phyloP scores from a whole-genome alignment of 2,113 vertebrate genomes.

The Conger conger region DNA sequence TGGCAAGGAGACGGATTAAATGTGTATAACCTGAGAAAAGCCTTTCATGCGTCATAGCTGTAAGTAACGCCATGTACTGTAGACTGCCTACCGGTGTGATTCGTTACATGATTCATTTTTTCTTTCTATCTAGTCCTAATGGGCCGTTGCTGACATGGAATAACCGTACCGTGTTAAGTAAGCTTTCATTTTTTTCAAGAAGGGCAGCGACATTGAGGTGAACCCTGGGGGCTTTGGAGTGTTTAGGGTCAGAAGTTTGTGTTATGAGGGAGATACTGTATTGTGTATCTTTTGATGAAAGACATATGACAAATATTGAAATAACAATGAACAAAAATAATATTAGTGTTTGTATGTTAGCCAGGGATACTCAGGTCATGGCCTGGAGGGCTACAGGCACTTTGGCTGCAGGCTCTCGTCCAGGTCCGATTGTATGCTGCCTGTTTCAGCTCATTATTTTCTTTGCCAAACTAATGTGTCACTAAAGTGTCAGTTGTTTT shows the following conservation, averaged over 20 bases:
- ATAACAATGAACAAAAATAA: neutral
- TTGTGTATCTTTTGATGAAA: neutral
- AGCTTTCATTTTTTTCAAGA: neutral
- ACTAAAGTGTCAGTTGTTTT: neutral
- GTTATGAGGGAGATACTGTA: neutral
- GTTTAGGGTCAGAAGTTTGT: neutral
- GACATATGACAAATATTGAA: neutral
- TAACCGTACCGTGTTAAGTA: too few species aligned
- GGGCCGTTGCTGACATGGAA: neutral
- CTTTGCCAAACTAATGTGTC: neutral
- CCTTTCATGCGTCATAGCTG: neutral
- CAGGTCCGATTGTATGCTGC: neutral
- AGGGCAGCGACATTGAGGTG: neutral
- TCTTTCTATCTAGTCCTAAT: neutral
- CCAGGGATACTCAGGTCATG: neutral
- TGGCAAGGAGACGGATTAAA: neutral
- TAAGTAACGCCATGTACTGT: neutral
- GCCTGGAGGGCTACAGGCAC: neutral
- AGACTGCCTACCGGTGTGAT: neutral
- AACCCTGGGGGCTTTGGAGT: neutral
- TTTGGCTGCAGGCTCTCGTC: neutral
- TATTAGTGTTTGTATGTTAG: neutral
- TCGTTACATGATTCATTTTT: neutral
- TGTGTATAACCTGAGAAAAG: slow-evolving; percentile 1
- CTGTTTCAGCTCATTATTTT: neutral